Evolutionary conservation across 2,888 invertebrate species (phyloP).

Genomic region (Ichneumoninae sp.): DNA sequence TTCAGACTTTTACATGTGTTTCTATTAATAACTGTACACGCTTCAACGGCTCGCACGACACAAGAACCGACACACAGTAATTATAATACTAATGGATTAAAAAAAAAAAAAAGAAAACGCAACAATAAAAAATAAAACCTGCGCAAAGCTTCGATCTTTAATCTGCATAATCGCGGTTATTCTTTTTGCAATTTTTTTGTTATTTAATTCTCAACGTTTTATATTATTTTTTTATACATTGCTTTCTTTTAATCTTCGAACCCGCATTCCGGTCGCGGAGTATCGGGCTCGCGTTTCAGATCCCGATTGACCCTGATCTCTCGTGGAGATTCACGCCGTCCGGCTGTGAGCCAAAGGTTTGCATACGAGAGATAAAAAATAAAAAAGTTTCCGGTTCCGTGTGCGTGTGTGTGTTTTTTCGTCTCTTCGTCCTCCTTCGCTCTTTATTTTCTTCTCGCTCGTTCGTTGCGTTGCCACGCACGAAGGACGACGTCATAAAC

Average conservation of each 20-base stretch:
- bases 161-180: slow-evolving; percentile 2
- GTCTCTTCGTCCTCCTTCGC: not conserved
- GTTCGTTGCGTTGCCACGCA: not conserved
- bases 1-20: slow-evolving; percentile 39
- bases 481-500: slow-evolving; percentile 29
- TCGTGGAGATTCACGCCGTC: slow-evolving; percentile 47
- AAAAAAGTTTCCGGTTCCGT: slow-evolving; percentile 38
- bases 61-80: slow-evolving; percentile 1
- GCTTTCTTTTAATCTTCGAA: slow-evolving; percentile 24
- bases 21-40: slow-evolving; percentile 44
- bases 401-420: not conserved
- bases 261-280: slow-evolving; percentile 37
- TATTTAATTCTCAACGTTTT: not conserved
- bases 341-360: slow-evolving; percentile 45
- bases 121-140: not conserved
- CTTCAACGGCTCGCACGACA: slow-evolving; percentile 23
- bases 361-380: slow-evolving; percentile 1
- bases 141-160: slow-evolving; percentile 8
- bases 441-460: slow-evolving; percentile 24
- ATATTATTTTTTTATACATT: not conserved
- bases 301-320: slow-evolving; percentile 62
- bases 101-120: not conserved
- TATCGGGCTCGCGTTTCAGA: slow-evolving; percentile 52
- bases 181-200: not conserved
- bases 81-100: not conserved